Conservation (phyloP, 2,888 invertebrate genomes). For the Onchidella celtica region DNA sequence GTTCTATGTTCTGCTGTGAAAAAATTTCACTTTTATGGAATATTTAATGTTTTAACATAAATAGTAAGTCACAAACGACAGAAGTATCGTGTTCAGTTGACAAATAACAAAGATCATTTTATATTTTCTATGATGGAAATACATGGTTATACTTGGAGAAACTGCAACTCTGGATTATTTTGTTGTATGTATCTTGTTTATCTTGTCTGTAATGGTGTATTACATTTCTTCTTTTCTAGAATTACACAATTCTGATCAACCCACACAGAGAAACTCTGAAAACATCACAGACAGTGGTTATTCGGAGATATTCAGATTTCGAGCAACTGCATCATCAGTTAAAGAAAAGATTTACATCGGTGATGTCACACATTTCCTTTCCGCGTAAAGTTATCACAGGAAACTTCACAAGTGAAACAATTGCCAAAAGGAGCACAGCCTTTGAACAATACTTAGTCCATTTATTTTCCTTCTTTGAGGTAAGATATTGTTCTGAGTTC, state of each 20-base stretch:
- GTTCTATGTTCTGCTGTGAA: too few relatives aligned
- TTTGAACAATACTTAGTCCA: constrained; percentile 80
- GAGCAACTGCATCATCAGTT: constrained; percentile 74
- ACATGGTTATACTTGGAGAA: too few relatives aligned
- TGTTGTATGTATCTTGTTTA: too few relatives aligned
- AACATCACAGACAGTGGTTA: constrained; percentile 73
- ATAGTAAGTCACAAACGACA: too few relatives aligned
- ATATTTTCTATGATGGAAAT: too few relatives aligned
- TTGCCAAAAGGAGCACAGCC: constrained; percentile 77
- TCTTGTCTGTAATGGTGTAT: neutral
- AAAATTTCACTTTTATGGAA: too few relatives aligned
- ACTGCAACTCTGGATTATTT: too few relatives aligned
- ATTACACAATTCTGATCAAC: constrained; percentile 70
- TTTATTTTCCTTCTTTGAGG: constrained; percentile 73
- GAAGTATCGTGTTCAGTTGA: too few relatives aligned
- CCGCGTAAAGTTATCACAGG: constrained; percentile 79
- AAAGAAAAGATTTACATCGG: constrained; percentile 69
- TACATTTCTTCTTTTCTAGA: constrained; percentile 62
- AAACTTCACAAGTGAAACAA: constrained; percentile 79
- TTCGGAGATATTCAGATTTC: constrained; percentile 80
- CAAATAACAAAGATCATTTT: neutral
- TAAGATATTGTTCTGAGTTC: constrained; percentile 76
- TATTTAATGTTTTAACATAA: too few relatives aligned
- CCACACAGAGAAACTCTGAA: constrained; percentile 65
- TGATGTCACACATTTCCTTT: constrained; percentile 77